Evolutionary conservation across 2,888 invertebrate genomes (phyloP).

Genomic region (Cryptophagus acutangulus): DNA sequence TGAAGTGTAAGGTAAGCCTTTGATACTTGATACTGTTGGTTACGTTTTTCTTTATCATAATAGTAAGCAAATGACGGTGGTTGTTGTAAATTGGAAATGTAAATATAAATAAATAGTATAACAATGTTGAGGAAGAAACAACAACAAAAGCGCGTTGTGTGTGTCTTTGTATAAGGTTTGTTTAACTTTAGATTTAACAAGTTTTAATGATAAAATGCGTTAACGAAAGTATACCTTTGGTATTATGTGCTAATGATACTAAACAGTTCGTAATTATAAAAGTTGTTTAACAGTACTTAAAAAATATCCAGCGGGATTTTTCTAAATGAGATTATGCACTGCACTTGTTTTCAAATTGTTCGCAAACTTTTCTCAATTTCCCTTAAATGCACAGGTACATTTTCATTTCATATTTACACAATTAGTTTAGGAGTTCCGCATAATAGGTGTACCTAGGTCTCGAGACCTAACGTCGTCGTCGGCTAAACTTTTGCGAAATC

Average conservation of each 20-base stretch:
- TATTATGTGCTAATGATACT: conserved; percentile 5
- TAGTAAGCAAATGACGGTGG: no score
- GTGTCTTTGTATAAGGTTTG: no score
- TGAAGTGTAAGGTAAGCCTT: no score
- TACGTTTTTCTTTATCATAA: no score
- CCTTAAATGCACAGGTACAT: conserved; percentile 8
- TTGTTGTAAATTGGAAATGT: no score
- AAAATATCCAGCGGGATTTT: conserved; percentile 7
- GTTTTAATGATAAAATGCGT: no score
- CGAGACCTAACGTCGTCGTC: conserved; percentile 17
- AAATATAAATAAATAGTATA: no score
- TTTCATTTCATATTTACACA: conserved; percentile 11
- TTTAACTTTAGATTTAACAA: no score
- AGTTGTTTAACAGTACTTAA: conserved; percentile 7
- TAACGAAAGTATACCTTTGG: conserved; percentile 4
- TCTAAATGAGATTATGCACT: conserved; percentile 8
- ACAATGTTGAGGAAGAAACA: no score
- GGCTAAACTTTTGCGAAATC: conserved; percentile 27
- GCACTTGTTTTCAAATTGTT: conserved; percentile 6
- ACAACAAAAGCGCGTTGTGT: no score
- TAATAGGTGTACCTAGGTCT: neutral
- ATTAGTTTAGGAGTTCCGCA: conserved; percentile 1
- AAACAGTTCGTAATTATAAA: conserved; percentile 6
- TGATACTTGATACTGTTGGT: no score
- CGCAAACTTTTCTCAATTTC: conserved; percentile 9